These are phyloP conservation scores for Rotaria macrura DNA, from an alignment of 2,888 invertebrate genomes.

Conservation along the genomic window DNA sequence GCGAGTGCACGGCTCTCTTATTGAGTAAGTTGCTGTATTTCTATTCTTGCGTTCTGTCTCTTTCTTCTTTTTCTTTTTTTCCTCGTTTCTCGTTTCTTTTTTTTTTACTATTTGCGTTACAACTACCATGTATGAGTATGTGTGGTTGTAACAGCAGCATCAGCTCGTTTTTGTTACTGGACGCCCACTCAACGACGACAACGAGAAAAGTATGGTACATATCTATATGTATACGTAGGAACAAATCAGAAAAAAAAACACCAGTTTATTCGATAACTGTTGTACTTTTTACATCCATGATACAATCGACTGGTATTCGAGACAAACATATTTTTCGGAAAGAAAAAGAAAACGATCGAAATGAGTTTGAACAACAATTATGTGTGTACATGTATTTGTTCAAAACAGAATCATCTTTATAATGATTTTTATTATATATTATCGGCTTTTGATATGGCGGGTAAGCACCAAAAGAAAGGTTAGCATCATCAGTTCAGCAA, in stretches of 20 bases:
- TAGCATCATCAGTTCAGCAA: not conserved
- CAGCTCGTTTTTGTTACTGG: not conserved
- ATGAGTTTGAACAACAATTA: not conserved
- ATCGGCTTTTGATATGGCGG: not conserved
- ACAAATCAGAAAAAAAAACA: not conserved
- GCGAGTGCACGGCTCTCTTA: not conserved
- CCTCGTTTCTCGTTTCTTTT: not conserved
- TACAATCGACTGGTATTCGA: not conserved
- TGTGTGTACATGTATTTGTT: not conserved
- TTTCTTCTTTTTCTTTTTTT: not conserved
- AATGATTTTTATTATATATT: not conserved
- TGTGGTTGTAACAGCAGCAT: slow-evolving; percentile 1
- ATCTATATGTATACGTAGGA: not conserved
- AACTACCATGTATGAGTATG: slow-evolving; percentile 5
- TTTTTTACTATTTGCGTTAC: slow-evolving; percentile 4
- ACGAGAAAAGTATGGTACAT: not conserved
- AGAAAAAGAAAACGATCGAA: not conserved
- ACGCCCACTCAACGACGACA: not conserved
- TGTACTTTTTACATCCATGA: not conserved
- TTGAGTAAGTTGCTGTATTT: not conserved
- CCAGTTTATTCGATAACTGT: not conserved
- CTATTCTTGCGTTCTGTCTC: not conserved
- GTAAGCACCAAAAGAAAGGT: not conserved
- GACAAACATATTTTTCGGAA: no score
- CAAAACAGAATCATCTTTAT: not conserved